Evolutionary conservation across 2,888 invertebrate species (phyloP).

Genomic region (Crioceris asparagi): DNA sequence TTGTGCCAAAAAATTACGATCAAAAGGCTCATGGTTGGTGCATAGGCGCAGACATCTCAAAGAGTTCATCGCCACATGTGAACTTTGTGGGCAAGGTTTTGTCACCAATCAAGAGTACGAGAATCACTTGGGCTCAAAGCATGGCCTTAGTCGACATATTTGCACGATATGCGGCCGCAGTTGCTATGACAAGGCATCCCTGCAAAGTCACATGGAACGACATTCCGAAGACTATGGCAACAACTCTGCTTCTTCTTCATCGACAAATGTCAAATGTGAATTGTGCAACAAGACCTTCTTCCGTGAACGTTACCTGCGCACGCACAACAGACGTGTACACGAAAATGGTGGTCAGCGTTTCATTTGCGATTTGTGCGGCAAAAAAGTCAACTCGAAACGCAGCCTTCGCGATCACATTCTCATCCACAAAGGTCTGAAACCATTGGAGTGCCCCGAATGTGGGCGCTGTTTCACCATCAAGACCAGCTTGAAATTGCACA

Average conservation of each 20-base stretch:
- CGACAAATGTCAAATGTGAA: constrained; percentile 31
- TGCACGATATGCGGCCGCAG: constrained; percentile 24
- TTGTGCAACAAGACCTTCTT: constrained; percentile 24
- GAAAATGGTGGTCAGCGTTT: constrained; percentile 22
- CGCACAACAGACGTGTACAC: constrained; percentile 22
- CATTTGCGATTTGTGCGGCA: constrained; percentile 29
- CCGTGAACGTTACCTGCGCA: constrained; percentile 22
- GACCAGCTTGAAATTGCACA: constrained; percentile 24
- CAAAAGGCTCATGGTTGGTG: constrained; percentile 33
- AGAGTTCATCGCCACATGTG: constrained; percentile 43
- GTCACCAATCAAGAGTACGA: constrained; percentile 28
- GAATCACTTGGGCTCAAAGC: constrained; percentile 24
- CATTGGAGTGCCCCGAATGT: constrained; percentile 18
- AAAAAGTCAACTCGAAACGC: constrained; percentile 21
- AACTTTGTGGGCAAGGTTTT: constrained; percentile 25
- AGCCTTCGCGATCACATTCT: constrained; percentile 31
- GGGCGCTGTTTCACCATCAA: constrained; percentile 40
- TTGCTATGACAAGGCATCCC: constrained; percentile 21
- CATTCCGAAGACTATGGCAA: constrained; percentile 19
- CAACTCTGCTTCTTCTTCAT: too few species aligned
- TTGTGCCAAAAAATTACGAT: constrained; percentile 44
- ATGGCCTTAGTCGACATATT: constrained; percentile 19
- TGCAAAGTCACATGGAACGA: constrained; percentile 21
- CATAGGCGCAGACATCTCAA: constrained; percentile 45
- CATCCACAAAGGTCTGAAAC: constrained; percentile 31